Evolutionary conservation across 2,113 vertebrate genomes (phyloP).

Genomic region (Engraulis encrasicolus): DNA sequence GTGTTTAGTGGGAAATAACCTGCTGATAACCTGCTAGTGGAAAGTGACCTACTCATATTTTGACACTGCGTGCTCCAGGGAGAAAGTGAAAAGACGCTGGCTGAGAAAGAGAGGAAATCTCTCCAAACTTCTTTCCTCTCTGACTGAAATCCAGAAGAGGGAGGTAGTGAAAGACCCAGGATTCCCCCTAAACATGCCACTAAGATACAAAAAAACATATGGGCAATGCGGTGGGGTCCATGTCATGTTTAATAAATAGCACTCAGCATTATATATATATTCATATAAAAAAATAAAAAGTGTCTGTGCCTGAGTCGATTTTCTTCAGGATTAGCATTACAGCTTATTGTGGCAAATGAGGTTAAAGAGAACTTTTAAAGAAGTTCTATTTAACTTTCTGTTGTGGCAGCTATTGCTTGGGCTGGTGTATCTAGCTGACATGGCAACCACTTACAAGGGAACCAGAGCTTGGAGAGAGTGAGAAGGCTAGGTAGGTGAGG

Average conservation of each 20-base stretch:
- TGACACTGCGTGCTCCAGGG: slow-evolving; percentile 8
- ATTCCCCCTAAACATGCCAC: slow-evolving; percentile 16
- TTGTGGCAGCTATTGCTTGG: slow-evolving; percentile 27
- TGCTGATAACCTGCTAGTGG: background rate
- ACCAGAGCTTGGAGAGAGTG: background rate
- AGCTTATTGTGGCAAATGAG: slow-evolving; percentile 20
- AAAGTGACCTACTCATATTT: background rate
- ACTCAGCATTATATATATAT: background rate
- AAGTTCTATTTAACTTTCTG: background rate
- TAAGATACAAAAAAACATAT: background rate
- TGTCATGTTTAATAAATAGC: background rate
- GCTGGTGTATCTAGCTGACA: background rate
- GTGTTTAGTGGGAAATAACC: background rate
- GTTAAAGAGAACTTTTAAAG: too few relatives aligned
- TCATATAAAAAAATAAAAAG: background rate
- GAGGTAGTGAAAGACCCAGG: slow-evolving; percentile 47
- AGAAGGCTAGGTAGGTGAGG: slow-evolving; percentile 39
- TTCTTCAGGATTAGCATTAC: background rate
- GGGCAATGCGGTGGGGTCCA: background rate
- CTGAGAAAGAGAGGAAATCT: too few relatives aligned
- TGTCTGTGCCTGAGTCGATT: background rate
- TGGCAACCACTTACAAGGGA: slow-evolving; percentile 16
- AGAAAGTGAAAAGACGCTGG: background rate
- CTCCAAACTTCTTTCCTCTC: too few relatives aligned
- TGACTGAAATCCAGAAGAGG: slow-evolving; percentile 17